Evolutionary conservation across 2,888 invertebrate genomes (phyloP), one percentile per base, ranked within the genome.

Genomic region (Coelopa pilipes): DNA sequence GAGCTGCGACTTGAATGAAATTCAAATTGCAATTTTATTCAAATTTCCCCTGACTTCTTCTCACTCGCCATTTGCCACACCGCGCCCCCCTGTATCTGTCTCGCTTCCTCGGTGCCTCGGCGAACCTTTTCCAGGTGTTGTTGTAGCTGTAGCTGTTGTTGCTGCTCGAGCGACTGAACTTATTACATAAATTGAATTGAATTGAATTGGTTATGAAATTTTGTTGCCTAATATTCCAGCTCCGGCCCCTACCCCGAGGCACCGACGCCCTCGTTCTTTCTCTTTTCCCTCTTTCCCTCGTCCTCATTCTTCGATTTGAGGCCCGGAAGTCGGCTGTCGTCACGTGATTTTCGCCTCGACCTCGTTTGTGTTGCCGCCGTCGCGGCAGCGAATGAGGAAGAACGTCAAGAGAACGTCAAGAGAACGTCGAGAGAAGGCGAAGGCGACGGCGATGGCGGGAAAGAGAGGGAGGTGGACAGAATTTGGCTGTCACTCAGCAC

Each of bases 181-280:
- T 72, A 72, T 72, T 66, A 13, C 46, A 59, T 59, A 67, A 72
- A 72, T 72, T 72, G 67, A 72, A 72, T 72, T 59, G 72, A 72
- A 72, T 72, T 59, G 72, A 72, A 72, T 66, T 59, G 67, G 67
- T 57, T 67, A 67, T 72, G 72, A 72, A 72, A 66, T 72, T 72
- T 72, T 21, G 66, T 72, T 72, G 46, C 57, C 45, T 68, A 68
- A 57, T 68, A 68, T 68, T 57, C 53, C n/a, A n/a, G n/a, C n/a
- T n/a, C n/a, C n/a, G n/a, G n/a, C 57, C 11, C 19, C n/a, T 34
- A 24, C 50, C 49, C 9, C 12, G 13, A 21, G 24, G 15, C 49
- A 60, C 34, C 21, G 46, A 65, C 13, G 12, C 21, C 5, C 15
- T 62, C 5, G 24, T 34, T 62, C 21, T 7, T 34, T 34, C 34